Base-by-base conservation (phyloP, 2,113 vertebrate genomes). In the Stictonetta naevosa region DNA sequence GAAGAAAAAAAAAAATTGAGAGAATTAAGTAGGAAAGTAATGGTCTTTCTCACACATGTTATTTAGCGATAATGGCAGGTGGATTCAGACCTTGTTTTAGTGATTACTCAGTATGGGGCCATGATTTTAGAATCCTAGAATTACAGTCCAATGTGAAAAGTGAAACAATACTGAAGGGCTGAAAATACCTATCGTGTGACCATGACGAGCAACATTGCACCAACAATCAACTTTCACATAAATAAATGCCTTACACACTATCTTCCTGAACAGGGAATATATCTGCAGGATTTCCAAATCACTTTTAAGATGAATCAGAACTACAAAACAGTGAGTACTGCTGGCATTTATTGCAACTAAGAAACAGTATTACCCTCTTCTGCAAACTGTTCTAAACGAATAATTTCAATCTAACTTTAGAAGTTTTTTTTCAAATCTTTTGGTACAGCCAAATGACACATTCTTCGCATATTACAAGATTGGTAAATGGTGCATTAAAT, bases 111-210 rank as follows among this genome's bases (percentile, higher is more conserved):
- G 28, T 34, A 55, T 1, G 3, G 21, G 22, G 64, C 15, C 23
- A 15, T 62, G 67, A 60, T 79, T 79, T 60, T 44, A 69, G 40
- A 73, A 3, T 34, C 29, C n/a, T 42, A 31, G 29, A 76, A 84
- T 22, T 26, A 58, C 29, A 86, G 63, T 10, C 48, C 48, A 38
- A 14, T 6, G 8, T 21, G 42, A 48, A 68, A 73, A 58, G 12
- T 38, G 44, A 55, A 88, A 55, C 22, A 46, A 31, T 31, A 36
- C 20, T 11, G 16, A 52, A 79, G 33, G 28, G 13, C 55, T 40
- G 56, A 33, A 40, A 34, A 75, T 25, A 71, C 26, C 31, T 56
- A 26, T 62, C 36, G 13, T 0, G 0, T 44, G 42, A 46, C 33
- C 34, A 29, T 0, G 0, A 50, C 20, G 79, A 62, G 60, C 29